Base-by-base conservation (phyloP, 37 sponge, comb jelly and placozoan genomes). In the Chondrilla cf. caribensis region DNA sequence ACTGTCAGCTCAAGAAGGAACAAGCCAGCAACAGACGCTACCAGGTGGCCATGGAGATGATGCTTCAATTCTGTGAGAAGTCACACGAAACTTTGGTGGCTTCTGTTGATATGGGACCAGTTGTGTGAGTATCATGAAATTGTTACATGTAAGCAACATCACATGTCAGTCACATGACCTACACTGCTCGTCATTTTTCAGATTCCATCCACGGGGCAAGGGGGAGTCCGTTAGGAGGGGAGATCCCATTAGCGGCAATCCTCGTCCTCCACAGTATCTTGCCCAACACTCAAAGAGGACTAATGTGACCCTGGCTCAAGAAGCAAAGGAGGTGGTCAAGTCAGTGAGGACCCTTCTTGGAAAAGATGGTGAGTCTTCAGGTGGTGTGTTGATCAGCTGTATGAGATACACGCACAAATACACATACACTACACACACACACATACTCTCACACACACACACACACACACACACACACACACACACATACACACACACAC, bases 201-300 rank as follows among this genome's bases (percentile, higher is more conserved):
- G 91, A 29, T 91, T 84, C 70, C 85, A 91, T 73, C 85, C 82
- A 18, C 82, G 84, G 35, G 91, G 91, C 0, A 82, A 80, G 19
- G 93, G 93, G 15, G 76, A 79, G 38, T 84, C 87, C n/a, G 89
- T 81, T 54, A 57, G 51, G 29, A 36, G 87, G 33, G 93, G 93
- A 17, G 88, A 92, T 42, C 83, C 77, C 26, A 87, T 92, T 1
- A 86, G 89, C 17, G 93, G 93, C 7, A 92, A 92, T 58, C 93
- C 93, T 2, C 76, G 93, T 0, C 93, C 93, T 22, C 92, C 92
- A 26, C 88, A 82, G 57, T 92, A 85, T 77, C 67, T 92, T 35
- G 79, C 92, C 28, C 77, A 85, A 39, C 88, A 92, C 77, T 84
- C 92, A 31, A 85, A 82, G 43, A 28, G 65, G 58, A 88, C 92